A percentile compares a stretch with the other conserved stretches of the same genome.
These are phyloP conservation scores for Elephantulus edwardii DNA, from an alignment of 2,113 vertebrate genomes.

Conservation along the genomic window DNA sequence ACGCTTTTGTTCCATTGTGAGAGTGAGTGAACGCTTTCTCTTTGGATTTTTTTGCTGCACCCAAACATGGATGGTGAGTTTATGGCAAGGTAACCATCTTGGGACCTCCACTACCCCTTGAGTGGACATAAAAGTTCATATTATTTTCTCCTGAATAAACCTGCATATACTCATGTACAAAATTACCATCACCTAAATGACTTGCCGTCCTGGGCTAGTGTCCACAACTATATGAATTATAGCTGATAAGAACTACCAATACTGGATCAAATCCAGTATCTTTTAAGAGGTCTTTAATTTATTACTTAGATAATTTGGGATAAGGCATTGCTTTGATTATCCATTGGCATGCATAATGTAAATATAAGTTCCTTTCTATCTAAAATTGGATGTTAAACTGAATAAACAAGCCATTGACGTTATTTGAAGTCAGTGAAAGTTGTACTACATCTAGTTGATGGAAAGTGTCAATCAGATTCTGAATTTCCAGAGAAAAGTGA, in stretches of 20 bases:
- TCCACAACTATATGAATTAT: neutral
- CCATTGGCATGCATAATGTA: neutral
- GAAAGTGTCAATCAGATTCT: neutral
- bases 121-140: neutral
- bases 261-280: neutral
- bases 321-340: neutral
- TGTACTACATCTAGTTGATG: neutral
- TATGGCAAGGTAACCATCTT: neutral
- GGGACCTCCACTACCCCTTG: neutral
- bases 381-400: neutral
- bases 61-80: neutral
- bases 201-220: neutral
- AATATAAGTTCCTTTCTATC: neutral
- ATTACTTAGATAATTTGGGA: conserved; percentile 1
- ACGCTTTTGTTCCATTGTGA: neutral
- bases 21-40: neutral
- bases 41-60: neutral
- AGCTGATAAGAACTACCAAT: neutral
- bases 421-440: neutral
- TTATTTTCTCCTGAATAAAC: neutral
- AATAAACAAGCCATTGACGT: conserved; percentile 2
- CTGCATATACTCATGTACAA: neutral
- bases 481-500: conserved; percentile 26
- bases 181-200: neutral
- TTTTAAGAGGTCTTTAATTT: neutral